Evolutionary conservation across 2,888 invertebrate genomes (phyloP).

Genomic region (Galerucella calmariensis): DNA sequence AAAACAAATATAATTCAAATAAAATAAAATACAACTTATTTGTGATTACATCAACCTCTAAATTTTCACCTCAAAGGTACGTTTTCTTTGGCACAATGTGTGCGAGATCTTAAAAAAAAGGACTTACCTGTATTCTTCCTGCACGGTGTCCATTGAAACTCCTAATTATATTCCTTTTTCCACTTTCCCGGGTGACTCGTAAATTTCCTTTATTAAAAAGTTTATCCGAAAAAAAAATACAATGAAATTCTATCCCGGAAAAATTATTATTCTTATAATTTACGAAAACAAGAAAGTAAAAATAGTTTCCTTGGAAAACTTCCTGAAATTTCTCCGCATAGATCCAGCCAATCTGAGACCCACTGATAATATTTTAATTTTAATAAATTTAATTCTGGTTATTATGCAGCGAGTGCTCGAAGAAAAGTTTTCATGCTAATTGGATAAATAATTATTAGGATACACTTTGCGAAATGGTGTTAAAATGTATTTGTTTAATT

Average conservation of each 20-base stretch:
- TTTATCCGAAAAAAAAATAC: conserved; percentile 48
- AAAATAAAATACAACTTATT: too few relatives aligned
- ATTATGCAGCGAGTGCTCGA: conserved; percentile 9
- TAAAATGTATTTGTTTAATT: background rate
- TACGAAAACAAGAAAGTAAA: conserved; percentile 35
- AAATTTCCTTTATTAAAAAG: conserved; percentile 58
- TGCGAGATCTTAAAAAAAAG: conserved; percentile 43
- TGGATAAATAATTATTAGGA: conserved; percentile 7
- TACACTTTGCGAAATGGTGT: conserved; percentile 14
- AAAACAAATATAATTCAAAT: too few relatives aligned
- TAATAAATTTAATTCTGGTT: conserved; percentile 30
- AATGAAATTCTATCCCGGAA: conserved; percentile 48
- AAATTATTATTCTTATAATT: conserved; percentile 52
- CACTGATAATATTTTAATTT: conserved; percentile 37
- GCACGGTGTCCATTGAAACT: conserved; percentile 60
- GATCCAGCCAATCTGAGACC: conserved; percentile 18
- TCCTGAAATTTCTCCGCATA: conserved; percentile 9
- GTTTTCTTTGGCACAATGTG: too few relatives aligned
- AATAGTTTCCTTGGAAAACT: conserved; percentile 34
- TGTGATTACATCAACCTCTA: too few relatives aligned
- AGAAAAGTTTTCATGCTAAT: conserved; percentile 29
- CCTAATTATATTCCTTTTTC: conserved; percentile 57
- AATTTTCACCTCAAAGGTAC: too few relatives aligned
- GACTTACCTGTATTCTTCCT: conserved; percentile 59
- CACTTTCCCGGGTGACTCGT: conserved; percentile 50